phyloP scores from a whole-genome alignment of 2,113 vertebrate genomes.

The Paramisgurnus dabryanus region DNA sequence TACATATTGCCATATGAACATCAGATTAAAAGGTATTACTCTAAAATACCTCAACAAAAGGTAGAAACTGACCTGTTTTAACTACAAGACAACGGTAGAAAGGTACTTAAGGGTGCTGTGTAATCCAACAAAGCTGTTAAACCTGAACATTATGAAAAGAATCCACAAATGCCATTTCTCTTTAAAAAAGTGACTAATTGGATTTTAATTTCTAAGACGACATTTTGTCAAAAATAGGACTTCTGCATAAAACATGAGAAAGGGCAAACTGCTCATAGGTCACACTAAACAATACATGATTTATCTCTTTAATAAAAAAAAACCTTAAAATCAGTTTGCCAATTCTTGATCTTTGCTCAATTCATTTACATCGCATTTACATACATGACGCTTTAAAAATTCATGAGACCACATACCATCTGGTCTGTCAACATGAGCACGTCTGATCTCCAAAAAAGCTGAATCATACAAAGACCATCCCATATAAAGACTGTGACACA shows the following conservation, averaged over 20 bases:
- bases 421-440: conserved; percentile 30
- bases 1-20: conserved; percentile 67
- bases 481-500: conserved; percentile 22
- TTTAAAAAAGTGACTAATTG: conserved; percentile 1
- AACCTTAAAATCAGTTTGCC: conserved; percentile 26
- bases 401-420: conserved; percentile 35
- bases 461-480: conserved; percentile 39
- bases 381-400: conserved; percentile 39
- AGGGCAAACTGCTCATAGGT: conserved; percentile 30
- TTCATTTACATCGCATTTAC: conserved; percentile 46
- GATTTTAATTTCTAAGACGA: conserved; percentile 9
- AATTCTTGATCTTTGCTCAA: conserved; percentile 34
- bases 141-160: conserved; percentile 40
- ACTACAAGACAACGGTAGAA: conserved; percentile 54
- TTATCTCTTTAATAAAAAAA: conserved; percentile 31
- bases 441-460: conserved; percentile 33
- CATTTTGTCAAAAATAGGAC: conserved; percentile 19
- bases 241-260: conserved; percentile 6
- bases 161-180: conserved; percentile 44
- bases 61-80: conserved; percentile 55
- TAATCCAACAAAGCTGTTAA: conserved; percentile 56
- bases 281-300: conserved; percentile 24
- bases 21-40: conserved; percentile 59
- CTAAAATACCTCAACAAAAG: conserved; percentile 56
- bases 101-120: conserved; percentile 50